These are phyloP conservation scores for Tipula lateralis DNA, from an alignment of 2,888 invertebrate species.

Conservation along the genomic window DNA sequence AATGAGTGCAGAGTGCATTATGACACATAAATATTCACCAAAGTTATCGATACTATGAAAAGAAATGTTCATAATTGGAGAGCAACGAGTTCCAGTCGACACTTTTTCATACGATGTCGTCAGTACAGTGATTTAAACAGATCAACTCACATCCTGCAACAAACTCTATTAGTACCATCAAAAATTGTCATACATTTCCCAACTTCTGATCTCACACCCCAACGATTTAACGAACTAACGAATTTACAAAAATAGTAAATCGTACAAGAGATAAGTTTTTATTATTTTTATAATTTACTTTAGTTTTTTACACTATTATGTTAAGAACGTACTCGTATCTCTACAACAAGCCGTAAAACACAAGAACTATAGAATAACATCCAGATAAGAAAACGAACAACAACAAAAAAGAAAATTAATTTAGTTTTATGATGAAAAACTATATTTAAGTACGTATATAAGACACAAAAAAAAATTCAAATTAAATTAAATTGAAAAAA, in stretches of 20 bases:
- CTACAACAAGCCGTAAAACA: background rate
- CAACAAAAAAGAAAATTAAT: background rate
- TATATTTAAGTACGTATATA: background rate
- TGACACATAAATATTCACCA: too few species aligned
- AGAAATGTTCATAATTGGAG: too few species aligned
- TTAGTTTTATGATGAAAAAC: slow-evolving; percentile 19
- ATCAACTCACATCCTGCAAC: too few species aligned
- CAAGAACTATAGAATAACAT: background rate
- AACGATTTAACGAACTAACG: background rate
- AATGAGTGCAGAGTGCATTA: too few species aligned
- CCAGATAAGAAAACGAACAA: background rate
- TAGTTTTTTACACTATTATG: background rate
- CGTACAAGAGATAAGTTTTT: background rate
- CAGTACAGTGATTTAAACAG: too few species aligned
- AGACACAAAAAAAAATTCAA: background rate
- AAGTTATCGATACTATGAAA: too few species aligned
- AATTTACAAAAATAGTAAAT: background rate
- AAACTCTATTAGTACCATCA: too few species aligned
- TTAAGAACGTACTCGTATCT: background rate
- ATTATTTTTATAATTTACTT: background rate
- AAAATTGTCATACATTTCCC: too few species aligned
- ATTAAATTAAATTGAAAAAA: slow-evolving; percentile 9
- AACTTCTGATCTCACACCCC: too few species aligned
- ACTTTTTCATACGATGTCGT: too few species aligned
- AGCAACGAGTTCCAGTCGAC: too few species aligned